Conservation (phyloP, 1,140 invertebrate genomes). For the Drusus annulatus region DNA sequence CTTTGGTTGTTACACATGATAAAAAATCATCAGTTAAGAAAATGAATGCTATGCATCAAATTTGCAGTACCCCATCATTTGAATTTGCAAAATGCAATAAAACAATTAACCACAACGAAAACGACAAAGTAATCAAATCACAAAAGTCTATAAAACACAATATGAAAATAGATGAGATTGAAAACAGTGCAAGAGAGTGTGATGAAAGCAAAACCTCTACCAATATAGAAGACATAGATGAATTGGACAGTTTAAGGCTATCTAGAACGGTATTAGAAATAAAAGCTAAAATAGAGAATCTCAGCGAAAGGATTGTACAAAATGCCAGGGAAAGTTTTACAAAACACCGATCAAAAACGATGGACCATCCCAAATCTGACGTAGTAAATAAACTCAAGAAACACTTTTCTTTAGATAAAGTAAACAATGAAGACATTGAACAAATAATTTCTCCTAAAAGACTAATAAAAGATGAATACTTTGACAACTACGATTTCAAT, state of each 20-base stretch:
- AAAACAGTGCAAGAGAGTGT: not conserved
- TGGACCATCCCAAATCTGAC: slow-evolving; percentile 47
- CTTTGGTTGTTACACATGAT: slow-evolving; percentile 36
- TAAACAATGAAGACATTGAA: not conserved
- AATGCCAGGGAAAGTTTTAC: slow-evolving; percentile 45
- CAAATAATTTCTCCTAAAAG: not conserved
- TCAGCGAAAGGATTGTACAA: slow-evolving; percentile 25
- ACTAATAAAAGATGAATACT: not conserved
- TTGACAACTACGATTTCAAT: slow-evolving; percentile 4
- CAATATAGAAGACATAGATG: not conserved
- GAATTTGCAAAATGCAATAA: not conserved
- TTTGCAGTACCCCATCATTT: slow-evolving; percentile 30
- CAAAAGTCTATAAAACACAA: not conserved
- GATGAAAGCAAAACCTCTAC: not conserved
- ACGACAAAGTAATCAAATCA: not conserved
- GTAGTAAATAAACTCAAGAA: slow-evolving; percentile 47
- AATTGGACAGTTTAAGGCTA: not conserved
- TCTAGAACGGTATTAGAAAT: slow-evolving; percentile 27
- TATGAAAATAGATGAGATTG: not conserved
- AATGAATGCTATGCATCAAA: slow-evolving; percentile 40
- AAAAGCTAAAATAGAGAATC: slow-evolving; percentile 53
- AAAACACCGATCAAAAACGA: slow-evolving; percentile 54
- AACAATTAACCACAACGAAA: not conserved
- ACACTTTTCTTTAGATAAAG: slow-evolving; percentile 51
- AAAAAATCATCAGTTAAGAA: slow-evolving; percentile 31